phyloP scores from a whole-genome alignment of 2,888 invertebrate genomes.

The Antheraea assamensis region DNA sequence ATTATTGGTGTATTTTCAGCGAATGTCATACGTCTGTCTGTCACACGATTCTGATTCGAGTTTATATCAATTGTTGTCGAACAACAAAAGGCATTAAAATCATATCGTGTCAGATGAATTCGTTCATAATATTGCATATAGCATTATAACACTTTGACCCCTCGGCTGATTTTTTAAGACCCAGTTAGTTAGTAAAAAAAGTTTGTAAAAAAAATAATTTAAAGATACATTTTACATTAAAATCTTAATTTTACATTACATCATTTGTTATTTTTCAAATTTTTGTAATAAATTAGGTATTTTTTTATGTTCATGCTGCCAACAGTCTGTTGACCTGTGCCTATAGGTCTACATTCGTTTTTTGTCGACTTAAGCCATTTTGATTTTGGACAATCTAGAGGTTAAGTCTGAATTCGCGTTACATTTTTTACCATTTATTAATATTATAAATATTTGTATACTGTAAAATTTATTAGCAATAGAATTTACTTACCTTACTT shows the following conservation, averaged over 20 bases:
- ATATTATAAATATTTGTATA: neutral
- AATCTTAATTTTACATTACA: no score
- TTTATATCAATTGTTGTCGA: constrained; percentile 46
- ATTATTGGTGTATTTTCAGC: constrained; percentile 52
- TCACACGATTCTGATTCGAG: constrained; percentile 43
- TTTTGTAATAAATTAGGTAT: no score
- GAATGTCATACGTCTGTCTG: constrained; percentile 53
- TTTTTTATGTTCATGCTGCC: no score
- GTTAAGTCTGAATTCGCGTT: neutral
- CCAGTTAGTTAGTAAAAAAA: no score
- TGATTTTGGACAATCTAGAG: no score
- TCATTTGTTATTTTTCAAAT: no score
- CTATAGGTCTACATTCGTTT: no score
- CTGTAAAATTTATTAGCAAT: neutral
- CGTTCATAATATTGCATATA: neutral
- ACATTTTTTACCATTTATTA: neutral
- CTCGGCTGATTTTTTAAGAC: no score
- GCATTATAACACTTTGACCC: neutral
- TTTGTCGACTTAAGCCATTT: no score
- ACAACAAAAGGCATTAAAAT: constrained; percentile 1
- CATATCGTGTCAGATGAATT: constrained; percentile 5
- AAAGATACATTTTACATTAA: no score
- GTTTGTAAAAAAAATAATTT: no score
- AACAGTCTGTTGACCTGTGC: no score
- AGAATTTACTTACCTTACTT: neutral